These are phyloP conservation scores for Chiropotes sagulatus DNA, from an alignment of 2,797 vertebrate species.

Conservation along the genomic window DNA sequence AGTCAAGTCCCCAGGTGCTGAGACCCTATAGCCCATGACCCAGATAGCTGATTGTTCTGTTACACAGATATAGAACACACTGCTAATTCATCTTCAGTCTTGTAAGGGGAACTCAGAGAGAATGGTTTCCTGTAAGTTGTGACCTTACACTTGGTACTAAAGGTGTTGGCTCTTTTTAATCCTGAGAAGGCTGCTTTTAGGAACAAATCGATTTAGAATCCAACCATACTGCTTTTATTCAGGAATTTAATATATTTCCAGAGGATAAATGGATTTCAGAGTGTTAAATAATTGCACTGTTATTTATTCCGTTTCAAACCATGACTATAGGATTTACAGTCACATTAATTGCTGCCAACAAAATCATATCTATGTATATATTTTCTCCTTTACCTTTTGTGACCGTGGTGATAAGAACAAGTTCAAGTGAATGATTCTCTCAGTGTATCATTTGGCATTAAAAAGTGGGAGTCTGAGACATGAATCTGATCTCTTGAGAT, in stretches of 20 bases:
- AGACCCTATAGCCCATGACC: too few species aligned
- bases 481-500: not conserved
- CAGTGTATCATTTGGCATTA: not conserved
- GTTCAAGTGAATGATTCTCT: not conserved
- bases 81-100: not conserved
- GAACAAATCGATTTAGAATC: constrained; percentile 26
- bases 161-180: not conserved
- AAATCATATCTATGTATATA: not conserved
- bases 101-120: not conserved
- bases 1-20: not conserved
- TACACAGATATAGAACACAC: not conserved
- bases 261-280: not conserved
- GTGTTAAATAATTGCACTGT: not conserved
- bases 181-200: not conserved
- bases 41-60: not conserved
- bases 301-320: not conserved
- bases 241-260: not conserved
- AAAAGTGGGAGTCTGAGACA: not conserved
- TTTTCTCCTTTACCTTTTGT: not conserved
- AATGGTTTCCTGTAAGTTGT: not conserved
- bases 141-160: not conserved
- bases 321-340: not conserved
- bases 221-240: not conserved
- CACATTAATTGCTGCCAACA: not conserved
- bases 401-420: not conserved